Conservation (phyloP, 1,140 invertebrate genomes). For the Olivierus martensii region DNA sequence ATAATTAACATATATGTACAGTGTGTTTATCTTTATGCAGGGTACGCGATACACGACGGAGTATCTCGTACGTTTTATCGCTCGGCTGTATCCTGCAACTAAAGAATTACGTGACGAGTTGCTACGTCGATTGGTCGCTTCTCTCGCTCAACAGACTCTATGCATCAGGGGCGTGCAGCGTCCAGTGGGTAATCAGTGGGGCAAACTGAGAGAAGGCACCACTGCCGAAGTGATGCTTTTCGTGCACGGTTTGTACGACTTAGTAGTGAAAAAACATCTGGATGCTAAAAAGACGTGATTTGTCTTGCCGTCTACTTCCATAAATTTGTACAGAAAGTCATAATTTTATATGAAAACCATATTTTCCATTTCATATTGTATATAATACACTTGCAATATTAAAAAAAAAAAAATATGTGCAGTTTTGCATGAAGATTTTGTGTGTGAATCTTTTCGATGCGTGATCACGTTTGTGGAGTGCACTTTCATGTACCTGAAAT, state of each 20-base stretch:
- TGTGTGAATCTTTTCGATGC: no score
- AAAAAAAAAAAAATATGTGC: no score
- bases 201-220: constrained; percentile 37
- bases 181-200: constrained; percentile 17
- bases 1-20: background rate
- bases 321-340: no score
- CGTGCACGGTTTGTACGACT: constrained; percentile 21
- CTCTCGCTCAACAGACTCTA: constrained; percentile 48
- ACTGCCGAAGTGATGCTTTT: constrained; percentile 36
- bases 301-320: no score
- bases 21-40: constrained; percentile 31
- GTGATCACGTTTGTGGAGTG: no score
- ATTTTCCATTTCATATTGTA: no score
- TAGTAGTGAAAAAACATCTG: background rate
- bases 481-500: no score
- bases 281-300: no score
- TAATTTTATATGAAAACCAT: no score
- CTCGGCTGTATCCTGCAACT: constrained; percentile 40
- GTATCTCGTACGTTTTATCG: constrained; percentile 53
- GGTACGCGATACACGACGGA: constrained; percentile 49
- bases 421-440: no score
- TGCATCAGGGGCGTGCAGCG: constrained; percentile 35
- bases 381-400: no score
- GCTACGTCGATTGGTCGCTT: constrained; percentile 44
- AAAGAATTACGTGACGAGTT: constrained; percentile 31